Conservation (phyloP, 2,888 invertebrate species). For the Heliconius ismenius region DNA sequence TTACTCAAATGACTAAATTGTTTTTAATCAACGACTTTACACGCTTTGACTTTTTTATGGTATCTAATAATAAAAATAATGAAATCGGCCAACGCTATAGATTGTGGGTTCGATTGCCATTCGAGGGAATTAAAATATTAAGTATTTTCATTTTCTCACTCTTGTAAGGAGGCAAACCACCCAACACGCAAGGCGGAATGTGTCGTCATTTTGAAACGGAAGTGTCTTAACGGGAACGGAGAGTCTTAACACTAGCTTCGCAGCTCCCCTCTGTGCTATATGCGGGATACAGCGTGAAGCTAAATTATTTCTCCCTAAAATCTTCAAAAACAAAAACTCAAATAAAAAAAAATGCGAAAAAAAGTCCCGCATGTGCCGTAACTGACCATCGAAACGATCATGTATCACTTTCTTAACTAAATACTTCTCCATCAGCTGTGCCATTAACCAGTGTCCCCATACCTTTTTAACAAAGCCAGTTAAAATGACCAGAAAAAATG, state of each 20-base stretch:
- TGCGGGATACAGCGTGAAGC: background rate
- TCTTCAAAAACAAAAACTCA: background rate
- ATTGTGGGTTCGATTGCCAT: no score
- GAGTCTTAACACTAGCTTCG: no score
- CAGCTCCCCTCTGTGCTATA: no score
- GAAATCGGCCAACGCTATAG: no score
- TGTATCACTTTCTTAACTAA: constrained; percentile 39
- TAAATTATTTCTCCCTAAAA: background rate
- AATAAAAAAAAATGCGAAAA: background rate
- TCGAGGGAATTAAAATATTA: no score
- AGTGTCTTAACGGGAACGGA: no score
- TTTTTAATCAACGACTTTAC: constrained; percentile 8
- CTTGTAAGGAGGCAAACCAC: no score
- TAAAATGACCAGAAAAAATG: constrained; percentile 78
- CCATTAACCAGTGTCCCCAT: constrained; percentile 71
- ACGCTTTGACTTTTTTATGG: background rate
- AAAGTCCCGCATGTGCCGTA: constrained; percentile 32
- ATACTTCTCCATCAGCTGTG: constrained; percentile 63
- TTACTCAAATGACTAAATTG: constrained; percentile 9
- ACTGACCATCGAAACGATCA: constrained; percentile 40
- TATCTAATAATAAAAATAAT: background rate
- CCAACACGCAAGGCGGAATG: no score
- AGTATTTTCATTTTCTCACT: no score
- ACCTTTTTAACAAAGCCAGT: constrained; percentile 75
- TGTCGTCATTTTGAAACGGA: no score